Conservation (phyloP, 2,888 invertebrate species). For the Drosophila recens region DNA sequence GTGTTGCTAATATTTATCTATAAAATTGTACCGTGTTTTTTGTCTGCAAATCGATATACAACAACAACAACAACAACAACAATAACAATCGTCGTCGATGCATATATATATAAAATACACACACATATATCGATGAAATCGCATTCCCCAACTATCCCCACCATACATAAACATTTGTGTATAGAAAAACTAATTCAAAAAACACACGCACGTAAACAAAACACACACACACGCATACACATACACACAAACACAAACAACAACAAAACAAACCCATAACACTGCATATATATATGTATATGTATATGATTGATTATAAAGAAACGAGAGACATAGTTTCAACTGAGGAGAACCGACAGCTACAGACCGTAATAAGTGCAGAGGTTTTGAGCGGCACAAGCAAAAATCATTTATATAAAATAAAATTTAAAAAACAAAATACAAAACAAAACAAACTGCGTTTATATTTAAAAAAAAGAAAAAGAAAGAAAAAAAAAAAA, state of each 20-base stretch:
- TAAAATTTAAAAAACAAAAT: slow-evolving; percentile 51
- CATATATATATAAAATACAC: slow-evolving; percentile 18
- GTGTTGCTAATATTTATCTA: slow-evolving; percentile 25
- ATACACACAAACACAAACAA: slow-evolving; percentile 31
- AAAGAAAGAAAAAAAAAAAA: not conserved
- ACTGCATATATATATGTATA: slow-evolving; percentile 58
- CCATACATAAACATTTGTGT: slow-evolving; percentile 51
- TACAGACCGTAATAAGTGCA: slow-evolving; percentile 62
- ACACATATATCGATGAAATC: slow-evolving; percentile 15
- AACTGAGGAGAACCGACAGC: slow-evolving; percentile 61
- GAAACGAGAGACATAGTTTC: slow-evolving; percentile 71
- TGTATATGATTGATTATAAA: slow-evolving; percentile 49
- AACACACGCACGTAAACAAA: slow-evolving; percentile 38
- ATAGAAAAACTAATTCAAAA: slow-evolving; percentile 73
- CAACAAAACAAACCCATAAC: slow-evolving; percentile 43
- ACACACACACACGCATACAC: slow-evolving; percentile 33
- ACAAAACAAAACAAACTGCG: slow-evolving; percentile 59
- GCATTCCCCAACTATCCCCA: slow-evolving; percentile 3
- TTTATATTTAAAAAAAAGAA: slow-evolving; percentile 63
- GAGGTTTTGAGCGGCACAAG: slow-evolving; percentile 70
- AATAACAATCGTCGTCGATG: slow-evolving; percentile 15
- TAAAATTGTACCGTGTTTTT: slow-evolving; percentile 16
- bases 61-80: not conserved
- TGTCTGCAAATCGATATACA: slow-evolving; percentile 30
- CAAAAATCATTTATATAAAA: slow-evolving; percentile 76